phyloP scores from a whole-genome alignment of 2,797 vertebrate genomes.

The Acomys russatus region DNA sequence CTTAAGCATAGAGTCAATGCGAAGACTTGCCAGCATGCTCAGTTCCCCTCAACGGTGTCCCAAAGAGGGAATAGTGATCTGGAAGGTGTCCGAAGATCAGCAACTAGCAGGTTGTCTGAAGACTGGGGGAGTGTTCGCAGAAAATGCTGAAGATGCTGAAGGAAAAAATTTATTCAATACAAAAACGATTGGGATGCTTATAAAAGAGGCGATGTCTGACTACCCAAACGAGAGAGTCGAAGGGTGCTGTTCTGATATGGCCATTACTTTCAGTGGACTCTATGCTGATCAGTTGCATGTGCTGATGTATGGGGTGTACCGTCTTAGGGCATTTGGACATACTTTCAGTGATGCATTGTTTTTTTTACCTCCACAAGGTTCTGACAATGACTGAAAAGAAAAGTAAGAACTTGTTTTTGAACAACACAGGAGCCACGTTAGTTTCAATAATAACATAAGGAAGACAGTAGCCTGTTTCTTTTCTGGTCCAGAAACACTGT shows the following conservation, averaged over 20 bases:
- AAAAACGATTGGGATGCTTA: constrained; percentile 90
- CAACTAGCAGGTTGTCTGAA: constrained; percentile 96
- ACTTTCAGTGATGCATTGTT: constrained; percentile 93
- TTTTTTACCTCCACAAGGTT: constrained; percentile 94
- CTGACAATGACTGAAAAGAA: constrained; percentile 94
- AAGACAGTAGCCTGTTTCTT: constrained; percentile 41
- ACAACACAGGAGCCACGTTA: neutral
- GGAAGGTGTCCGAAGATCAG: constrained; percentile 95
- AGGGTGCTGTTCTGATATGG: constrained; percentile 96
- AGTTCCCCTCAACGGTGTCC: constrained; percentile 88
- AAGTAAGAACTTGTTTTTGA: neutral
- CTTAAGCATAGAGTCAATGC: constrained; percentile 94
- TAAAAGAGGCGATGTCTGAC: constrained; percentile 93
- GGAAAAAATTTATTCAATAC: constrained; percentile 96
- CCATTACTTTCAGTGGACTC: constrained; percentile 94
- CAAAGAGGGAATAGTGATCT: constrained; percentile 91
- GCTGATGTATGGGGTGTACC: constrained; percentile 98
- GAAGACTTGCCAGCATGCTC: constrained; percentile 89
- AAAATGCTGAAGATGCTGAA: constrained; percentile 92
- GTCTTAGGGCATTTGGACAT: constrained; percentile 96
- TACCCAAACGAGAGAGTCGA: constrained; percentile 93
- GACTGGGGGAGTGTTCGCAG: constrained; percentile 94
- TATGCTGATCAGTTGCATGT: constrained; percentile 96
- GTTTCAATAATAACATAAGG: neutral
- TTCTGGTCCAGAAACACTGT: constrained; percentile 75